Evolutionary conservation across 2,113 vertebrate species (phyloP).

Genomic region (Lepidothrix coronata): DNA sequence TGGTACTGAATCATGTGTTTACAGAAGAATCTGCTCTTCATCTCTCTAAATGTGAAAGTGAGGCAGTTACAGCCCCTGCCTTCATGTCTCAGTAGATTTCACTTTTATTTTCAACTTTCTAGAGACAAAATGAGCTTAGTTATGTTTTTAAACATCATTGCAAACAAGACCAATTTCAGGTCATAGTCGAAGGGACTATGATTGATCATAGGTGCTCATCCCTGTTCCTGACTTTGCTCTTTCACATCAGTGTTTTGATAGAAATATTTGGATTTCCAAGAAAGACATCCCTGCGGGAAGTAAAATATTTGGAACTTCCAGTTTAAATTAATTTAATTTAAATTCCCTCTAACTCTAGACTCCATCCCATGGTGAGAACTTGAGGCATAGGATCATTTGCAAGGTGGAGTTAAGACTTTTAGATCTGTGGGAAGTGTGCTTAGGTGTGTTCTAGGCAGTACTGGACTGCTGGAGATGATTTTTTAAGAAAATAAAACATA

Average conservation of each 20-base stretch:
- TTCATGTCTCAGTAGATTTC: background rate
- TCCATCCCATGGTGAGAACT: accelerated
- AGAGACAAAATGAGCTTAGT: background rate
- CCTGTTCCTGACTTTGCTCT: background rate
- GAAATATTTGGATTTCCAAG: background rate
- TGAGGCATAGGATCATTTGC: background rate
- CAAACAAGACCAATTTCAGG: background rate
- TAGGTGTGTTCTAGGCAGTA: background rate
- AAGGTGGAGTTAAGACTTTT: background rate
- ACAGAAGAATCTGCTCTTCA: background rate
- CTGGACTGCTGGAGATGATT: background rate
- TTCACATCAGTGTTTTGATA: background rate
- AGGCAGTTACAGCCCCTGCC: background rate
- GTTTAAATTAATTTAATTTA: background rate
- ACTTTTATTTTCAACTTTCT: background rate
- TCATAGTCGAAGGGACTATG: background rate
- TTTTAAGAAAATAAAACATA: background rate
- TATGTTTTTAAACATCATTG: background rate
- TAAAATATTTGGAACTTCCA: background rate
- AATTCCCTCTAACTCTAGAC: background rate
- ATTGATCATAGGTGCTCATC: accelerated
- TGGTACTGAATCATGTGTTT: background rate
- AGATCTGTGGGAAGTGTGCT: background rate
- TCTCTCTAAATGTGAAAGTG: background rate
- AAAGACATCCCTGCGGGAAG: background rate